phyloP scores from a whole-genome alignment of 92 coral and sea anemone species.

The Epizoanthus rinbou region DNA sequence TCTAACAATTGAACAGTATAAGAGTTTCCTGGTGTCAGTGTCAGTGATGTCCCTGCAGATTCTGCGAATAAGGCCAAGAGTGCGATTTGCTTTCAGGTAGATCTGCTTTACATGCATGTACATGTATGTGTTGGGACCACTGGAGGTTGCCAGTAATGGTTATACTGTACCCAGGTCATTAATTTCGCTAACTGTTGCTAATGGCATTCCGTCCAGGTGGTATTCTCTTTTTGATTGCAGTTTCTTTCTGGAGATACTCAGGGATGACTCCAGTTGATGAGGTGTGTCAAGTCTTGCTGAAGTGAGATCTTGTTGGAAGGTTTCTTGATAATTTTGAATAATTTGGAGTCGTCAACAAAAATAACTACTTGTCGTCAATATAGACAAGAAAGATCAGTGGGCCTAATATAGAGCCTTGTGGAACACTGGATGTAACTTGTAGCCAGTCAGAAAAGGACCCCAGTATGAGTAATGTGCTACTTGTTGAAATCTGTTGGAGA shows the following conservation, averaged over 20 bases:
- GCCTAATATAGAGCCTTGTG: constrained; percentile 42
- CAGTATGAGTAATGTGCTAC: constrained; percentile 5
- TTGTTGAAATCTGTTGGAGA: constrained; percentile 25
- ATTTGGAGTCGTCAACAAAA: constrained; percentile 41
- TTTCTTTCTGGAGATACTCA: no score
- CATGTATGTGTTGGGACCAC: constrained; percentile 32
- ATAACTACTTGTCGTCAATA: constrained; percentile 34
- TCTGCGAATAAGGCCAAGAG: constrained; percentile 44
- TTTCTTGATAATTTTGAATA: constrained; percentile 34
- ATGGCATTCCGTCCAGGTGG: constrained; percentile 48
- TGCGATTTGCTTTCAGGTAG: constrained; percentile 25
- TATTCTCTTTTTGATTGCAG: constrained; percentile 25
- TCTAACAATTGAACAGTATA: constrained; percentile 55
- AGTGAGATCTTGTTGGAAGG: constrained; percentile 40
- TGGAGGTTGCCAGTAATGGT: constrained; percentile 44
- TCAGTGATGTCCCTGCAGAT: constrained; percentile 36
- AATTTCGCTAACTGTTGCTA: constrained; percentile 34
- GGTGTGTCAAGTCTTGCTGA: constrained; percentile 51
- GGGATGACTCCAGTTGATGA: constrained; percentile 42
- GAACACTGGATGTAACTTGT: constrained; percentile 20
- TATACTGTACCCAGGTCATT: constrained; percentile 50
- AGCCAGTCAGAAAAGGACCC: constrained; percentile 27
- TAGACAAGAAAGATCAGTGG: constrained; percentile 42
- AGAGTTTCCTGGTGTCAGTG: constrained; percentile 44
- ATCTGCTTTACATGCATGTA: no score